These are phyloP conservation scores for Formicarius rufipectus DNA, from an alignment of 2,113 vertebrate species.

Conservation along the genomic window DNA sequence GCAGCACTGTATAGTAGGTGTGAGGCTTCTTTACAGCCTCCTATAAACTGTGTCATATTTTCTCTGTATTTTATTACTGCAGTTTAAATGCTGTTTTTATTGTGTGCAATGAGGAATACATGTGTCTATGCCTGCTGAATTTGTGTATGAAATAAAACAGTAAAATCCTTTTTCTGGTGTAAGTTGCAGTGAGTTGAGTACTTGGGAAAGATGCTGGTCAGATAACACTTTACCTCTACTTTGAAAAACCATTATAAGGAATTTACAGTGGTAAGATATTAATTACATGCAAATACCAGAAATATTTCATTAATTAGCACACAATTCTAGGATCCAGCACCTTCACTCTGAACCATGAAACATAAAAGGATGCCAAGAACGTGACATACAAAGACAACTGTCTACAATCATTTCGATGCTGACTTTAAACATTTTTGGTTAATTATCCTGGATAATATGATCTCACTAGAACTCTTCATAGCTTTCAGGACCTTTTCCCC, in stretches of 20 bases:
- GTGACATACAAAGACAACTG: not conserved
- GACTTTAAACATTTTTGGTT: not conserved
- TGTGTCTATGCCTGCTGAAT: constrained; percentile 9
- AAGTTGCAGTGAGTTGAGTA: not conserved
- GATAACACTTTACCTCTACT: not conserved
- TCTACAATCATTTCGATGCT: not conserved
- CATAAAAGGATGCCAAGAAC: not conserved
- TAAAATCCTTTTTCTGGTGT: not conserved
- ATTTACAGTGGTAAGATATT: not conserved
- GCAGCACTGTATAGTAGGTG: not conserved
- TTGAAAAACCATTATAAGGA: not conserved
- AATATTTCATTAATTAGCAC: not conserved
- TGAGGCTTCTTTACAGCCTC: constrained; percentile 48
- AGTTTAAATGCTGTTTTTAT: constrained; percentile 44
- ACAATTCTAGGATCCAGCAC: not conserved
- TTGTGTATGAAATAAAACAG: not conserved
- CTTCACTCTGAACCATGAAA: not conserved
- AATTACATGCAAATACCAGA: not conserved
- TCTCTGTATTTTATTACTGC: constrained; percentile 23
- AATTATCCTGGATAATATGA: not conserved
- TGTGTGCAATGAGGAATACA: constrained; percentile 23
- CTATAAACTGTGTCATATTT: constrained; percentile 48
- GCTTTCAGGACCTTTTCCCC: not conserved
- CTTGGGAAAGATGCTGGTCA: not conserved
- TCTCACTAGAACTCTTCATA: not conserved